These are phyloP conservation scores for Drosophila subpulchrella DNA, from an alignment of 1,140 invertebrate genomes.

Conservation along the genomic window DNA sequence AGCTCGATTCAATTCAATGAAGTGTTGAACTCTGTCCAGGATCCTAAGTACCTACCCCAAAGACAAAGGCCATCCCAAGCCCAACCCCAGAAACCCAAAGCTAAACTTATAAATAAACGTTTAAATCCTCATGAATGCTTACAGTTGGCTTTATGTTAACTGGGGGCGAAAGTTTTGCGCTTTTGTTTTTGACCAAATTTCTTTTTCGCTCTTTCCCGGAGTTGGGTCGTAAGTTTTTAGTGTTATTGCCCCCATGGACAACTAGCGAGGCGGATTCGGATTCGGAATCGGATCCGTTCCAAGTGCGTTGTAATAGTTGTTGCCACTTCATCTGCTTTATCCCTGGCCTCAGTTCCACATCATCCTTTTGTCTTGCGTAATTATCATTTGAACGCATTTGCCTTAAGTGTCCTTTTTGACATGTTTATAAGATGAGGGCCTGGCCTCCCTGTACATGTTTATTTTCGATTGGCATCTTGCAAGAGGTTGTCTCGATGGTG, in stretches of 20 bases:
- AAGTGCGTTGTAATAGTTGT: slow-evolving; percentile 81
- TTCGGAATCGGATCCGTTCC: slow-evolving; percentile 45
- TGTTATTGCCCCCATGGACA: slow-evolving; percentile 69
- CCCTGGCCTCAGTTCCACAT: slow-evolving; percentile 39
- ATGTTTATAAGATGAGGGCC: slow-evolving; percentile 73
- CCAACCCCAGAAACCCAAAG: not conserved
- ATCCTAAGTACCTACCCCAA: slow-evolving; percentile 28
- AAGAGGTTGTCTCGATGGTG: slow-evolving; percentile 28
- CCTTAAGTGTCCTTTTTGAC: slow-evolving; percentile 81
- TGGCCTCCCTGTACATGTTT: slow-evolving; percentile 31
- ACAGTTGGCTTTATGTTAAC: slow-evolving; percentile 75
- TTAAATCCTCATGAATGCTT: slow-evolving; percentile 82
- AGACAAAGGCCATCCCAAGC: slow-evolving; percentile 17
- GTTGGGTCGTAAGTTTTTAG: slow-evolving; percentile 78
- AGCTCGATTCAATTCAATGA: slow-evolving; percentile 72
- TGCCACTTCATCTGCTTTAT: slow-evolving; percentile 75
- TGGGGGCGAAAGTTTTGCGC: slow-evolving; percentile 56
- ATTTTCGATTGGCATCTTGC: slow-evolving; percentile 48
- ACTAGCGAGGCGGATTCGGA: slow-evolving; percentile 63
- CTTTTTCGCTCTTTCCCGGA: slow-evolving; percentile 42
- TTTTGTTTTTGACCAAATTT: slow-evolving; percentile 73
- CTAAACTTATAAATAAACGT: slow-evolving; percentile 76
- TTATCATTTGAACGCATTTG: slow-evolving; percentile 81
- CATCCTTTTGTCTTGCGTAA: slow-evolving; percentile 54
- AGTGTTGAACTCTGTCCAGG: slow-evolving; percentile 46